These are phyloP conservation scores for Scaptomyza hsui DNA, from an alignment of 1,140 invertebrate species.

Conservation along the genomic window DNA sequence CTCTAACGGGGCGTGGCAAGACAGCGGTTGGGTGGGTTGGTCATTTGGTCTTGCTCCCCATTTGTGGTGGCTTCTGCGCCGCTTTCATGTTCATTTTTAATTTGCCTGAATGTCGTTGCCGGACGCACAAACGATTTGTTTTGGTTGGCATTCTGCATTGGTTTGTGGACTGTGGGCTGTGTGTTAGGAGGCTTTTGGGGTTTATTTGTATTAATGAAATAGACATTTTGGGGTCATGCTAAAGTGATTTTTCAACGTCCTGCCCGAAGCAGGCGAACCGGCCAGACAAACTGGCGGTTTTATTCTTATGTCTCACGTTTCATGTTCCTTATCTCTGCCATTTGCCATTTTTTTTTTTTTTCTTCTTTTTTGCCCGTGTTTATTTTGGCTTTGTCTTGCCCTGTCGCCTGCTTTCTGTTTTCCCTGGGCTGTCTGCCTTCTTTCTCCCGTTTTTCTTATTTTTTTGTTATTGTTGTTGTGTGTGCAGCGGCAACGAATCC, in stretches of 20 bases:
- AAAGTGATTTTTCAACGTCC: constrained; percentile 83
- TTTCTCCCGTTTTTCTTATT: constrained; percentile 10
- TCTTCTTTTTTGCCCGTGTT: constrained; percentile 51
- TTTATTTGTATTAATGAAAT: constrained; percentile 84
- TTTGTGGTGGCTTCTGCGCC: constrained; percentile 49
- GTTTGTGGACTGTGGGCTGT: constrained; percentile 18
- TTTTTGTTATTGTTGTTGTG: constrained; percentile 6
- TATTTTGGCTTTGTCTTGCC: constrained; percentile 77
- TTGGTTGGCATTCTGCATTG: constrained; percentile 53
- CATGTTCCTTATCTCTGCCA: constrained; percentile 62
- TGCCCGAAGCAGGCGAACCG: constrained; percentile 38
- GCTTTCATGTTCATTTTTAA: constrained; percentile 79
- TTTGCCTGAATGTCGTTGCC: constrained; percentile 78
- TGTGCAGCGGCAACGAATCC: constrained; percentile 21
- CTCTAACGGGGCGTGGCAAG: constrained; percentile 24
- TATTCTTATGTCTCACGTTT: constrained; percentile 46
- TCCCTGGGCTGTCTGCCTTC: background rate
- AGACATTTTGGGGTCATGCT: constrained; percentile 82
- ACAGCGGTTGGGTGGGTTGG: constrained; percentile 7
- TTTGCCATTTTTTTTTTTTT: constrained; percentile 34
- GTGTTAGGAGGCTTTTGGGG: constrained; percentile 22
- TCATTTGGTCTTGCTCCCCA: constrained; percentile 48
- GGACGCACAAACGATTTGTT: constrained; percentile 75
- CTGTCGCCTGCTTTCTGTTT: constrained; percentile 34
- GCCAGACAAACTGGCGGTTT: constrained; percentile 5